Percentiles rank a stretch among this genome's conserved stretches.
These are phyloP conservation scores for Antheraea mylitta DNA, from an alignment of 1,140 invertebrate genomes.

Conservation along the genomic window DNA sequence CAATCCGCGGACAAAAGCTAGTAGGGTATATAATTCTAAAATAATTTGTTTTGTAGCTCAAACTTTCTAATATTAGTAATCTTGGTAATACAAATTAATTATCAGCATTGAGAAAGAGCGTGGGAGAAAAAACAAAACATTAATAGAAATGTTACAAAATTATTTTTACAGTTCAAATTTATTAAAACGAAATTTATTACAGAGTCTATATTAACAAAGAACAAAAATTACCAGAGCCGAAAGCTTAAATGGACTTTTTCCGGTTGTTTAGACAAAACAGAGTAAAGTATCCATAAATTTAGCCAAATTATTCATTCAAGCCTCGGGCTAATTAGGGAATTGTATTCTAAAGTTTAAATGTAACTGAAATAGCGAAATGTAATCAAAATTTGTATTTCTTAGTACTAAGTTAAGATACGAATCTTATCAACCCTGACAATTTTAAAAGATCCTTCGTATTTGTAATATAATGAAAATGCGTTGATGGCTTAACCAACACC, in stretches of 20 bases:
- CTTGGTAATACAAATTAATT: not conserved
- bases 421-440: not conserved
- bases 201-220: not conserved
- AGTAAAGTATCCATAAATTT: constrained; percentile 2
- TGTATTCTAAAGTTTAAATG: not conserved
- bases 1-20: no score
- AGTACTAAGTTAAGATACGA: not conserved
- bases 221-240: not conserved
- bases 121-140: not conserved
- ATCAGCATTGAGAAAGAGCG: not conserved
- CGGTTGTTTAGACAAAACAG: not conserved
- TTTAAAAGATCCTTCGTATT: no score
- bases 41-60: no score
- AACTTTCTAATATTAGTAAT: no score
- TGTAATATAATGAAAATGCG: no score
- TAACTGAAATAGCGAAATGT: not conserved
- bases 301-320: not conserved
- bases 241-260: not conserved
- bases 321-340: not conserved
- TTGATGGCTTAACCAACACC: no score
- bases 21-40: no score
- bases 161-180: not conserved
- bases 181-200: not conserved
- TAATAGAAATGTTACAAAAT: not conserved
- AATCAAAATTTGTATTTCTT: not conserved